Percentiles rank a stretch among this genome's conserved stretches.
phyloP scores from a whole-genome alignment of 1,140 invertebrate genomes.

The Scaptomyza montana region DNA sequence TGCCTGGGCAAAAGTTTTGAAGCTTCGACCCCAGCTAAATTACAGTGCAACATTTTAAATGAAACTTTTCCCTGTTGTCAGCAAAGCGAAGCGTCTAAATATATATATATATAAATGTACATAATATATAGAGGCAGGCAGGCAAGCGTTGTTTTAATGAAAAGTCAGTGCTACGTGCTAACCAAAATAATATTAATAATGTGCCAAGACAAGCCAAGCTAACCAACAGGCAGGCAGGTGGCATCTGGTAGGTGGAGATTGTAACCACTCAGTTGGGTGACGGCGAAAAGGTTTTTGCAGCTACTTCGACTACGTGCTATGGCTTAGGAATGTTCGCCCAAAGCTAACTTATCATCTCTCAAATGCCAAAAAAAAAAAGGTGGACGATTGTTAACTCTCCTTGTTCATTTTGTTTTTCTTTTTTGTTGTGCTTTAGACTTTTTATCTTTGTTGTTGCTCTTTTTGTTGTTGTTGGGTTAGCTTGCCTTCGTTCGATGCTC shows the following conservation, averaged over 20 bases:
- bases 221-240: constrained; percentile 1
- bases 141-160: constrained; percentile 66
- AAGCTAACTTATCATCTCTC: constrained; percentile 18
- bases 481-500: constrained; percentile 5
- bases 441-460: constrained; percentile 19
- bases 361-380: neutral
- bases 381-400: constrained; percentile 27
- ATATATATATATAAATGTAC: constrained; percentile 3
- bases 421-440: constrained; percentile 7
- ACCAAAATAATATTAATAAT: constrained; percentile 74
- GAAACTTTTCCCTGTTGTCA: constrained; percentile 61
- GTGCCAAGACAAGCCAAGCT: constrained; percentile 27
- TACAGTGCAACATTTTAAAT: constrained; percentile 81
- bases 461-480: constrained; percentile 5
- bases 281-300: neutral
- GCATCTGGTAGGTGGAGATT: neutral
- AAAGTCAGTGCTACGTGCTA: constrained; percentile 58
- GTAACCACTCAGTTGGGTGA: neutral
- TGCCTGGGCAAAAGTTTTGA: constrained; percentile 41
- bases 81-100: constrained; percentile 27
- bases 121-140: constrained; percentile 18
- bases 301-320: constrained; percentile 21
- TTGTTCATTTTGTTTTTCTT: neutral
- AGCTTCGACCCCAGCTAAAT: constrained; percentile 54
- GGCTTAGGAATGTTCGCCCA: constrained; percentile 32